Evolutionary conservation across 1,140 invertebrate species (phyloP).

Genomic region (Drosophila takahashii): DNA sequence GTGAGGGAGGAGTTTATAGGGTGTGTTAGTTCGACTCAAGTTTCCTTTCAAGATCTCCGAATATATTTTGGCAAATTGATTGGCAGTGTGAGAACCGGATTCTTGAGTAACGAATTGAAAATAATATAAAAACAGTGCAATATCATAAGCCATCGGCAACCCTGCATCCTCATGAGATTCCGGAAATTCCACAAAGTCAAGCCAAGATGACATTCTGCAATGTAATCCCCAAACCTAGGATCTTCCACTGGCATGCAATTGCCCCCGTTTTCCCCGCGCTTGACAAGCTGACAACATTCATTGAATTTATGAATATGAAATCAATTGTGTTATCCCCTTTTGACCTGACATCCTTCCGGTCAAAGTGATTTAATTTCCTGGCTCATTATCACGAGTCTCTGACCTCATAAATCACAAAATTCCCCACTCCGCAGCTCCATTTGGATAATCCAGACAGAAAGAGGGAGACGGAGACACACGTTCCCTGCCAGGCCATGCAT

Average conservation of each 20-base stretch:
- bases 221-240: conserved; percentile 14
- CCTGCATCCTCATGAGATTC: not conserved
- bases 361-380: conserved; percentile 84
- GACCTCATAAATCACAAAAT: conserved; percentile 83
- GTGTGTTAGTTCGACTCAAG: too few relatives aligned
- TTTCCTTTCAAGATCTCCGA: conserved; percentile 23
- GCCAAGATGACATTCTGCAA: conserved; percentile 22
- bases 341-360: conserved; percentile 83
- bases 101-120: not conserved
- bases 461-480: conserved; percentile 56
- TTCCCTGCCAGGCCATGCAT: conserved; percentile 68
- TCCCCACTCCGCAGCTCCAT: conserved; percentile 22
- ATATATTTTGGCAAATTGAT: not conserved
- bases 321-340: conserved; percentile 82
- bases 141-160: not conserved
- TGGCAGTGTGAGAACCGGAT: not conserved
- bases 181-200: conserved; percentile 14
- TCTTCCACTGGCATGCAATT: conserved; percentile 16
- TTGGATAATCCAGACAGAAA: conserved; percentile 28
- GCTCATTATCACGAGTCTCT: conserved; percentile 83
- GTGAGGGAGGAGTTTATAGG: not conserved
- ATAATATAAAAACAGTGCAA: not conserved
- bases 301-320: conserved; percentile 82
- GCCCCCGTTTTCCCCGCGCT: conserved; percentile 3
- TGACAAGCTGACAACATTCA: conserved; percentile 75